Conservation (phyloP, 2,113 vertebrate genomes). For the Diadophis punctatus region DNA sequence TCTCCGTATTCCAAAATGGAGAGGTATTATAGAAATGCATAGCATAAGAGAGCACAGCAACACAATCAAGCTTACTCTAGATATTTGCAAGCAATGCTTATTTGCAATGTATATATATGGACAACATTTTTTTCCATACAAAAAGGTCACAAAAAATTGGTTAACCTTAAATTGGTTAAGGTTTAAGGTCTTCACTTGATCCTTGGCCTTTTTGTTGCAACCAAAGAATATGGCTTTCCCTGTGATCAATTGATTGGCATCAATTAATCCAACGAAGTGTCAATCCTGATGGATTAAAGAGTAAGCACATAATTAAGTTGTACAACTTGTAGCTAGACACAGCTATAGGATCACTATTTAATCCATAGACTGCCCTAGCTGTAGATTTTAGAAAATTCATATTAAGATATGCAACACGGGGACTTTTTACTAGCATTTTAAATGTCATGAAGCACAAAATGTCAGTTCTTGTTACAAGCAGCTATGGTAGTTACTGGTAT, state of each 20-base stretch:
- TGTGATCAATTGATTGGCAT: background rate
- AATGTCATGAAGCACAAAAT: conserved; percentile 10
- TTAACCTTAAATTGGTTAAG: too few species aligned
- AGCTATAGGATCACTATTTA: background rate
- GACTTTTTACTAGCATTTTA: background rate
- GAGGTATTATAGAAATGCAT: background rate
- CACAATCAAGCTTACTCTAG: background rate
- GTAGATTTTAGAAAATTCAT: background rate
- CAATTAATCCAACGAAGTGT: background rate
- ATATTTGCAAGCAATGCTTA: background rate
- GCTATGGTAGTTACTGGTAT: background rate
- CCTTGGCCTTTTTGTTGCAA: background rate
- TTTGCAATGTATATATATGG: background rate
- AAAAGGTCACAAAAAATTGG: too few species aligned
- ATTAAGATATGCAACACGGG: background rate
- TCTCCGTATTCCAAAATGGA: background rate
- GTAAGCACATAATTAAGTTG: background rate
- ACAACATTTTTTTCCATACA: background rate
- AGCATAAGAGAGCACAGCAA: background rate
- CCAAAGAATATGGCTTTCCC: background rate
- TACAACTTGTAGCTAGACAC: background rate
- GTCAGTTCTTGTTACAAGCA: background rate
- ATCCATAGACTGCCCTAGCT: background rate
- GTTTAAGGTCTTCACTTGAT: background rate
- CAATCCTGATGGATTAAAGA: background rate